Conservation (phyloP, 2,113 vertebrate species). For the Lagopus muta region DNA sequence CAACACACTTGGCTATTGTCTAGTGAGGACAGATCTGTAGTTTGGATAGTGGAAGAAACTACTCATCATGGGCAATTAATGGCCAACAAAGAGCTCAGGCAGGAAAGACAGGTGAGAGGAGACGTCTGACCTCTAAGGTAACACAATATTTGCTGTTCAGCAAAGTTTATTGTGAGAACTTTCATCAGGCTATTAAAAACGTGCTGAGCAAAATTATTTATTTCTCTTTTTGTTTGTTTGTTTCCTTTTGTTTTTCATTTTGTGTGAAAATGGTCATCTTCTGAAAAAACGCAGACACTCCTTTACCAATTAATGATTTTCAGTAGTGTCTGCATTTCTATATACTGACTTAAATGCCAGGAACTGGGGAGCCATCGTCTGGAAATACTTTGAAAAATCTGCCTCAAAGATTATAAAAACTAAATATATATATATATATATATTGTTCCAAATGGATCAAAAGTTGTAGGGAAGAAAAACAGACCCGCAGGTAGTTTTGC, state of each 20-base stretch:
- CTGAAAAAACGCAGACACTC: background rate
- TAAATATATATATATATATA: background rate
- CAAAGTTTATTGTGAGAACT: background rate
- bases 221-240: background rate
- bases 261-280: background rate
- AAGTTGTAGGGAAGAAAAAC: slow-evolving; percentile 16
- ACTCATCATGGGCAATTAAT: slow-evolving; percentile 3
- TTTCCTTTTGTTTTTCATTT: background rate
- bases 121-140: background rate
- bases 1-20: slow-evolving; percentile 41
- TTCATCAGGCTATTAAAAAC: background rate
- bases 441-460: background rate
- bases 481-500: background rate
- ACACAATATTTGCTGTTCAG: background rate
- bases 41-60: slow-evolving; percentile 40
- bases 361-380: background rate
- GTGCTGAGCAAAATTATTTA: background rate
- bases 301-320: background rate
- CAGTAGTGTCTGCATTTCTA: background rate
- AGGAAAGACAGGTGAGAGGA: slow-evolving; percentile 36
- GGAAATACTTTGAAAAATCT: background rate
- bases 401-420: background rate
- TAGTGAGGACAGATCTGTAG: slow-evolving; percentile 24
- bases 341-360: background rate
- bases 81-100: background rate